Conservation (phyloP, 2,797 vertebrate genomes). For the Prunella strophiata region DNA sequence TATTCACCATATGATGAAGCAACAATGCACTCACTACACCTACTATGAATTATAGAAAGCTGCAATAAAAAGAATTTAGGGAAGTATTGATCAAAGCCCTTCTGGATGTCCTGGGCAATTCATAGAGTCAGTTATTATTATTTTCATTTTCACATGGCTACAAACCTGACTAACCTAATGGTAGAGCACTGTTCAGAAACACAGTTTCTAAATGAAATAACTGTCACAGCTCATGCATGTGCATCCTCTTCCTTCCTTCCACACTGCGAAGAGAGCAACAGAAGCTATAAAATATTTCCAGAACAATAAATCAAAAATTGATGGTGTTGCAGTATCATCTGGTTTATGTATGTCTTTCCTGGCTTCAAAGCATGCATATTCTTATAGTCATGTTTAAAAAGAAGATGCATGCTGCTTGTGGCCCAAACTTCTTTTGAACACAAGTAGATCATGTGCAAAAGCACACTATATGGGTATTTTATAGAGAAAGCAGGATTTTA, state of each 20-base stretch:
- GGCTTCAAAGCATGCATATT: neutral
- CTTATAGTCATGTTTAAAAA: neutral
- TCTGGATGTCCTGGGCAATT: neutral
- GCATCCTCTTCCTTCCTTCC: neutral
- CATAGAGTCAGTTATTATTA: neutral
- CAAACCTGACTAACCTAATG: neutral
- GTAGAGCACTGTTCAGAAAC: neutral
- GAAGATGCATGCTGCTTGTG: rapidly evolving
- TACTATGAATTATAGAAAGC: neutral
- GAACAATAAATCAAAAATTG: neutral
- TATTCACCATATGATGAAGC: neutral
- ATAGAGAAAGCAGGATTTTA: neutral
- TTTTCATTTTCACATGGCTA: neutral
- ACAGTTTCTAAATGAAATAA: neutral
- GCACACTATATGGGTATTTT: neutral
- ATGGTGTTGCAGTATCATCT: neutral
- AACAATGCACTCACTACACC: neutral
- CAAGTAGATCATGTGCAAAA: neutral
- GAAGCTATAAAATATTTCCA: neutral
- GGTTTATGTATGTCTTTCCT: neutral
- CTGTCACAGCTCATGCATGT: neutral
- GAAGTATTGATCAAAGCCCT: neutral
- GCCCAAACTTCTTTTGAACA: neutral
- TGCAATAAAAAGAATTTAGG: neutral
- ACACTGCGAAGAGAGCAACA: neutral